Evolutionary conservation across 2,888 invertebrate species (phyloP), one percentile per base, ranked within the genome.

Genomic region (Xanthostigma xanthostigma): DNA sequence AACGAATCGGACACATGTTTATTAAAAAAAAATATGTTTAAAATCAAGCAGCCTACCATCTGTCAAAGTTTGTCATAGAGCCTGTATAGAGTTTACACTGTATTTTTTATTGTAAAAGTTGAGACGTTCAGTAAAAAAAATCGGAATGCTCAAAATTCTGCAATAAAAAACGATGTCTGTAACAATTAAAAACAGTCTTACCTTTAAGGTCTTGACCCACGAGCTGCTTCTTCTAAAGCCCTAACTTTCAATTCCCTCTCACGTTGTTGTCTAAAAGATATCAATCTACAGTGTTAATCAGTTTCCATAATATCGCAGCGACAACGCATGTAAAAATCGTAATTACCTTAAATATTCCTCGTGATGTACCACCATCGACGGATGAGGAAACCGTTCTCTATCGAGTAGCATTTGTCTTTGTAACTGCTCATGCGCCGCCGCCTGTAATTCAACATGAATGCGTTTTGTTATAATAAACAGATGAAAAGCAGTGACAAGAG

Each of bases 211-310:
- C 78, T 68, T 56, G 78, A 77, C 61, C 79, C 84, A 62, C 87
- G 76, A 56, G 88, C 85, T 55, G 89, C 88, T 71, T 88, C 87
- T 71, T 88, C 88, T 59, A 88, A 72, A 55, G 85, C 86, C 62
- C 88, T 78, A 62, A 88, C 84, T 73, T 88, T 88, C 60, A 88
- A 75, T 70, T 89, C 87, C 56, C 87, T 76, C 62, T 88, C 87
- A 58, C 87, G 80, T 69, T 87, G 85, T 74, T 85, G 85, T 58
- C 66, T 67, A 53, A 43, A 55, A 44, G 38, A 54, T 48, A 37
- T 48, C 43, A 27, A 41, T 14, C 14, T 27, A 33, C 36, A 46
- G 34, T 13, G 27, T 13, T 27, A 27, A 27, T 27, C 27, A 27
- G 27, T 27, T 27, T 27, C 27, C 27, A 27, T 6, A 27, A 27